Percentiles rank a stretch among this genome's conserved stretches.
phyloP scores from a whole-genome alignment of 2,113 vertebrate genomes.

The Aspidoscelis tigris region DNA sequence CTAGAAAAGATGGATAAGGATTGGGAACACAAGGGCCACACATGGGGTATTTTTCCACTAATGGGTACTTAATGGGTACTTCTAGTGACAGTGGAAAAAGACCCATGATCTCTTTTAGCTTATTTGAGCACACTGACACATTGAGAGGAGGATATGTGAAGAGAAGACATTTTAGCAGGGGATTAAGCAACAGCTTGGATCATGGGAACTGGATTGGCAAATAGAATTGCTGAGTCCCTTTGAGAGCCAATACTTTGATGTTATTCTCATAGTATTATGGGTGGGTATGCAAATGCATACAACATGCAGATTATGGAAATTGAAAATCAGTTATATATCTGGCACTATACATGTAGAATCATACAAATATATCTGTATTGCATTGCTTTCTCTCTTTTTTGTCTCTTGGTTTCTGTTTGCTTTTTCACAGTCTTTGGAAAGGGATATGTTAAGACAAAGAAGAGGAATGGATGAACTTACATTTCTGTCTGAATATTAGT shows the following conservation, averaged over 20 bases:
- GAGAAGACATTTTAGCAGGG: not conserved
- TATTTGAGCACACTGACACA: too few relatives aligned
- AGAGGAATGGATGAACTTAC: fast-evolving
- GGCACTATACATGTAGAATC: not conserved
- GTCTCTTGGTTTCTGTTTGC: not conserved
- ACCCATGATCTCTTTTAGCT: too few relatives aligned
- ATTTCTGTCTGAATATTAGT: constrained; percentile 17
- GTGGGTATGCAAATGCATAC: not conserved
- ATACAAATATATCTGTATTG: not conserved
- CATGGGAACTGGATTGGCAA: not conserved
- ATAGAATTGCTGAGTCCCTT: not conserved
- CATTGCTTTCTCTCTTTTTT: not conserved
- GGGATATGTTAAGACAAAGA: not conserved
- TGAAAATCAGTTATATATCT: not conserved
- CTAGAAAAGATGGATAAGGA: too few relatives aligned
- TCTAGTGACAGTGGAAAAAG: too few relatives aligned
- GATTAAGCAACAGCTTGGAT: not conserved
- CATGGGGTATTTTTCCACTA: too few relatives aligned
- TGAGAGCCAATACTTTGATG: too few relatives aligned
- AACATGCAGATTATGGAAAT: not conserved
- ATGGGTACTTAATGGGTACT: too few relatives aligned
- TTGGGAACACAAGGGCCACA: too few relatives aligned
- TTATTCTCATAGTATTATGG: not conserved
- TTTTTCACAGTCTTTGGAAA: constrained; percentile 1
- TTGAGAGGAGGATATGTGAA: not conserved